Evolutionary conservation across 1,140 invertebrate species (phyloP).

Genomic region (Hycleus cichorii): DNA sequence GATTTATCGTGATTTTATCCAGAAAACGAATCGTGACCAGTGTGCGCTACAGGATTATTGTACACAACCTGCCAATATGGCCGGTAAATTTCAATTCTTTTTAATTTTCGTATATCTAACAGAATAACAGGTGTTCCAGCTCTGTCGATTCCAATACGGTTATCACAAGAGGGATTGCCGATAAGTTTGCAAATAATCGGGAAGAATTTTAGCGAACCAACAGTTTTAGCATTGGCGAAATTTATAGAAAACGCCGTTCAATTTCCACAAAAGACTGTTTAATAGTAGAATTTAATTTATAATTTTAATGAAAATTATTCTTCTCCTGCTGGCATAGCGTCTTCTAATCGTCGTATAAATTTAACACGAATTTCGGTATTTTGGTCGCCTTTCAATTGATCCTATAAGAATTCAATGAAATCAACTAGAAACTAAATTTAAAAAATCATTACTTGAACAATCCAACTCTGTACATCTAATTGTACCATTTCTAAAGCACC

Average conservation of each 20-base stretch:
- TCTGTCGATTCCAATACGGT: constrained; percentile 73
- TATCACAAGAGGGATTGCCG: constrained; percentile 74
- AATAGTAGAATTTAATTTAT: too few relatives aligned
- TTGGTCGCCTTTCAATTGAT: constrained; percentile 92
- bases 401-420: constrained; percentile 55
- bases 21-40: constrained; percentile 76
- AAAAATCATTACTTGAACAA: constrained; percentile 48
- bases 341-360: constrained; percentile 91
- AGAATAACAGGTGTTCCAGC: constrained; percentile 71
- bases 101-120: background rate
- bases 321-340: constrained; percentile 96
- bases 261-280: constrained; percentile 20
- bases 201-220: constrained; percentile 66
- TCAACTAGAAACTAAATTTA: background rate
- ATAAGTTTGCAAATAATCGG: constrained; percentile 91
- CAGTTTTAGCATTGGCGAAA: constrained; percentile 71
- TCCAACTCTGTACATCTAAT: constrained; percentile 71
- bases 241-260: constrained; percentile 63
- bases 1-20: constrained; percentile 67
- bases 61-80: constrained; percentile 93
- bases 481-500: constrained; percentile 97
- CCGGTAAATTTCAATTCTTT: constrained; percentile 49
- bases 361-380: constrained; percentile 92
- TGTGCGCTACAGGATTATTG: constrained; percentile 88
- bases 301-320: constrained; percentile 54